Evolutionary conservation across 2,113 vertebrate species (phyloP), one percentile per base, ranked within the genome.

Genomic region (Pao palembangensis): DNA sequence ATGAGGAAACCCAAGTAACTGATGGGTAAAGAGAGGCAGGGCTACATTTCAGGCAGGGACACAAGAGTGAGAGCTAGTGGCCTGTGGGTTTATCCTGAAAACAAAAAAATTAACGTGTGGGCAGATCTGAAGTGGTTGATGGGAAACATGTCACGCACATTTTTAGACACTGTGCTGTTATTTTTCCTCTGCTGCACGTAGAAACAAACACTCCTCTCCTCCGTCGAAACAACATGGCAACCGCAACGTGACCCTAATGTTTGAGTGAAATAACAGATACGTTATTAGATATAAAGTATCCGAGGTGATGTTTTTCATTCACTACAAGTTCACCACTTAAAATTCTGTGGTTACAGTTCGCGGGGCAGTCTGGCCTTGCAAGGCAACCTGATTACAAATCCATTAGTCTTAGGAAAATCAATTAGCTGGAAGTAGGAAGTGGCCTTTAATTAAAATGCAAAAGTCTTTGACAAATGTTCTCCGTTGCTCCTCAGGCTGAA

Each of bases 61-160:
- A 42, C 58, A 64, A 47, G 67, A 70, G 19, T 65, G 65, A 65
- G 34, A 69, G 52, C 62, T 55, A 23, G 34, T 55, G 67, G 56
- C 62, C 61, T 54, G 69, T 78, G 69, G 56, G 71, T 61, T 73
- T 75, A 73, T 50, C 53, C 58, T 63, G 61, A 52, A 28, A 28
- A 59, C 69, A 60, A 74, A 64, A 77, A 79, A 79, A 38, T 11
- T 2, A 38, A 38, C 63, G 55, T 58, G 76, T 80, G 71, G 74
- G 76, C 72, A 69, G 78, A 72, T 63, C 71, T 78, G 59, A 78
- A 72, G 68, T 64, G 71, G 55, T 60, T 71, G 71, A 74, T 77
- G 10, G 34, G 34, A 38, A 38, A 38, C 34, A 38, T 38, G 34
- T 38, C 34, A 12, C 11, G 34, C 34, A 12, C 34, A 11, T 38